Evolutionary conservation across 2,113 vertebrate species (phyloP).

Genomic region (Pelmatolapia mariae): DNA sequence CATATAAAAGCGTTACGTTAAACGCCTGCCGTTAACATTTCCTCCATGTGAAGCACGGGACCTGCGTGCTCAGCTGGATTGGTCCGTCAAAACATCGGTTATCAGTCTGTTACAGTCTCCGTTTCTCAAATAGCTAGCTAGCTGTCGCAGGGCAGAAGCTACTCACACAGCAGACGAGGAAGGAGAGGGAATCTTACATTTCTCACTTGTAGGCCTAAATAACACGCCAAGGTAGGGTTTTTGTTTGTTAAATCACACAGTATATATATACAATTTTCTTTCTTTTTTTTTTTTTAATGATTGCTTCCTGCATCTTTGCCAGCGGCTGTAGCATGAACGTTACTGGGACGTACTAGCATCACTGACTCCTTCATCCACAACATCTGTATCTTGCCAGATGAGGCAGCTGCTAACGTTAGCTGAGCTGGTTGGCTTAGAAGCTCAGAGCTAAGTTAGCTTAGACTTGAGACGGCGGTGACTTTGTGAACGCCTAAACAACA

Average conservation of each 20-base stretch:
- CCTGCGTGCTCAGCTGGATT: constrained; percentile 18
- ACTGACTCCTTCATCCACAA: constrained; percentile 8
- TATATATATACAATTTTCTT: background rate
- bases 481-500: background rate
- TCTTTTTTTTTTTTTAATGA: background rate
- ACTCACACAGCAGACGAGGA: background rate
- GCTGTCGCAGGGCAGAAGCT: background rate
- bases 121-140: constrained; percentile 15
- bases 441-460: background rate
- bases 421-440: background rate
- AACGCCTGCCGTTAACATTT: background rate
- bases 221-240: constrained; percentile 20
- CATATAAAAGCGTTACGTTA: background rate
- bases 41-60: background rate
- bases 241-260: background rate
- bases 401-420: constrained; percentile 56
- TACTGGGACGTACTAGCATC: constrained; percentile 8
- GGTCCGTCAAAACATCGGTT: constrained; percentile 14
- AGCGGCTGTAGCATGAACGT: too few relatives aligned
- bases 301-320: background rate
- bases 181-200: background rate
- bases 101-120: background rate
- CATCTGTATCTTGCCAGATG: constrained; percentile 54
- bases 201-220: background rate
- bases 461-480: background rate